Conservation (phyloP, 2,888 invertebrate genomes). For the Neoitamus cyanurus region DNA sequence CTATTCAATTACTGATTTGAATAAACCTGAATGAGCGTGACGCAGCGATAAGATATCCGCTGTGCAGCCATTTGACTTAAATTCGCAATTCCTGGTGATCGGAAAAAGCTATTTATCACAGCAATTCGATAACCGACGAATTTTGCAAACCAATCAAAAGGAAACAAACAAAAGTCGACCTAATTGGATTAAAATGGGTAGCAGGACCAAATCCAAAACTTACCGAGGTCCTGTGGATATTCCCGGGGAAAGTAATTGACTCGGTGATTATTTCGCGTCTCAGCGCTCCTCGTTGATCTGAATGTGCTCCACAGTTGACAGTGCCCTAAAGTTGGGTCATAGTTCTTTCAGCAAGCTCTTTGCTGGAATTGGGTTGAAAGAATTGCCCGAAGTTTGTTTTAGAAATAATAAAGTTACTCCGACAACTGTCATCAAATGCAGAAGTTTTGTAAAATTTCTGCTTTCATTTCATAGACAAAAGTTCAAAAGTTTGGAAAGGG, state of each 20-base stretch:
- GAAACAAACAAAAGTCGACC: background rate
- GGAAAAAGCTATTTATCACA: background rate
- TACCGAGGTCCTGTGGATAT: background rate
- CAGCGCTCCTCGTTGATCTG: background rate
- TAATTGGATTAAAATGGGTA: background rate
- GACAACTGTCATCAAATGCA: slow-evolving; percentile 5
- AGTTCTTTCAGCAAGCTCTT: background rate
- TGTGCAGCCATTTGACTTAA: too few relatives aligned
- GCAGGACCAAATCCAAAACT: background rate
- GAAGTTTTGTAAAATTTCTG: background rate
- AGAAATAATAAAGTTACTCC: background rate
- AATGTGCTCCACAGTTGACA: background rate
- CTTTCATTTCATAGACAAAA: slow-evolving; percentile 5
- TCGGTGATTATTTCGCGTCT: background rate
- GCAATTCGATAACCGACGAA: too few relatives aligned
- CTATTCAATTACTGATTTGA: background rate
- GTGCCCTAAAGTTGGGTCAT: background rate
- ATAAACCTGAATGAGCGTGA: background rate
- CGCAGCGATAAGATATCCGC: background rate
- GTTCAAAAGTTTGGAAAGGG: background rate
- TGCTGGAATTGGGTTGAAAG: background rate
- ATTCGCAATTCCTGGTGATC: background rate
- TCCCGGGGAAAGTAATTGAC: background rate
- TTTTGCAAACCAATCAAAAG: background rate
- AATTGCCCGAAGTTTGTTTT: background rate